These are phyloP conservation scores for Datnioides undecimradiatus DNA, from an alignment of 2,113 vertebrate genomes.

Conservation along the genomic window DNA sequence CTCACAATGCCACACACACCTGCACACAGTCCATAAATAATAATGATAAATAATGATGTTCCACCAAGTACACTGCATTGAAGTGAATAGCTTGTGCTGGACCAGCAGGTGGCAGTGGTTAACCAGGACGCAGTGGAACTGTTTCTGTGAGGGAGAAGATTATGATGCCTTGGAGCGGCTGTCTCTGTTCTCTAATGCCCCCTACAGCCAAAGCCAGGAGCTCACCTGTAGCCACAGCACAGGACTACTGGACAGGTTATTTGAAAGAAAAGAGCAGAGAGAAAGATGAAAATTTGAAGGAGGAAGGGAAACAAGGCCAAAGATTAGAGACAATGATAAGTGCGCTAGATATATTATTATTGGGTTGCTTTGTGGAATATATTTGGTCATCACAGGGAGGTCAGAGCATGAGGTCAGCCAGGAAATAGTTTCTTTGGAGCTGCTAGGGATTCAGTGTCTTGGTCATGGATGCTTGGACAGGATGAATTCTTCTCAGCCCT, in stretches of 20 bases:
- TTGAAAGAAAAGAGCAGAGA: slow-evolving; percentile 37
- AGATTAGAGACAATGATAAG: slow-evolving; percentile 33
- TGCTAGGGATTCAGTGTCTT: not conserved
- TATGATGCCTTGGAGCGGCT: slow-evolving; percentile 69
- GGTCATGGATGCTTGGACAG: not conserved
- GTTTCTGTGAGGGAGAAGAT: slow-evolving; percentile 70
- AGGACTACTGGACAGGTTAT: slow-evolving; percentile 13
- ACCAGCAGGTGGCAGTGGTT: slow-evolving; percentile 77
- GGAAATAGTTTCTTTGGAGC: slow-evolving; percentile 9
- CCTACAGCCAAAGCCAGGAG: slow-evolving; percentile 78
- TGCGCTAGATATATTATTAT: not conserved
- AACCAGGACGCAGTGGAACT: slow-evolving; percentile 57
- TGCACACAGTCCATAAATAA: not conserved
- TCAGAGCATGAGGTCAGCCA: slow-evolving; percentile 12
- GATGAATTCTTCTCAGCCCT: not conserved
- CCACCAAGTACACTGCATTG: not conserved
- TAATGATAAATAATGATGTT: not conserved
- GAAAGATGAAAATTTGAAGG: slow-evolving; percentile 53
- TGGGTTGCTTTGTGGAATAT: slow-evolving; percentile 11
- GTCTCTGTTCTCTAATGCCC: slow-evolving; percentile 65
- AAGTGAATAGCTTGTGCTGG: not conserved
- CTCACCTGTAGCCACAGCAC: not conserved
- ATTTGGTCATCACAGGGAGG: slow-evolving; percentile 19
- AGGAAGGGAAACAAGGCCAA: slow-evolving; percentile 9
- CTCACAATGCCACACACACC: not conserved